Base-by-base conservation (phyloP, 2,888 invertebrate species). In the Hyppa rectilinea region DNA sequence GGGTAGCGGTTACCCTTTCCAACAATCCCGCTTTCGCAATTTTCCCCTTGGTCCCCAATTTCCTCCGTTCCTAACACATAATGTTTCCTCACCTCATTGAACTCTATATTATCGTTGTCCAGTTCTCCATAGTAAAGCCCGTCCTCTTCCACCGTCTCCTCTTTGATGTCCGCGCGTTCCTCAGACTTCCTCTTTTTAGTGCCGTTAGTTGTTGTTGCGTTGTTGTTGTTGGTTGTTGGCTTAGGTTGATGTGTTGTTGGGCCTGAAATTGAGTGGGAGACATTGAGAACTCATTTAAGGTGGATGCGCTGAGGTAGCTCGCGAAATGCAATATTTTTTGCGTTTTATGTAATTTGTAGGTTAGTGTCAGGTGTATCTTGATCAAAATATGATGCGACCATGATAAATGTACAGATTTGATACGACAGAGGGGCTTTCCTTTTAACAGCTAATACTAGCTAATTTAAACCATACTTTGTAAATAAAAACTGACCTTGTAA, bases 111-210 rank as follows among this genome's bases (percentile, higher is more conserved):
- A 10, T 96, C 95, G 43, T 92, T 89, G 52, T 96, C 96, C 78
- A 96, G 87, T 69, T 96, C 96, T 0, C 96, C 96, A 78, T 96
- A 96, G 85, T 92, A 96, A 5, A 96, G 88, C 3, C 96, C 96
- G 53, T 96, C 96, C 45, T 96, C 96, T 69, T 96, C 96, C 0
- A 96, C 96, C 0, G 95, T 96, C 74, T 96, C 96, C 79, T 96
- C 95, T 71, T 96, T 96, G 2, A 96, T 93, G 3, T 92, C 93
- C 0, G 75, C 67, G 6, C 85, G 75, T 47, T 92, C 92, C 70
- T 90, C 91, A 0, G 92, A 87, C 67, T 92, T 92, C 75, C 92
- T 87, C 52, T 94, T 94, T 85, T 93, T 94, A 70, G 87, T 85
- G 45, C 88, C 90, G 83, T 88, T 89, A 20, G 85, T 80, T 62